Conservation (phyloP, 2,113 vertebrate genomes). For the Malurus alboscapulatus region DNA sequence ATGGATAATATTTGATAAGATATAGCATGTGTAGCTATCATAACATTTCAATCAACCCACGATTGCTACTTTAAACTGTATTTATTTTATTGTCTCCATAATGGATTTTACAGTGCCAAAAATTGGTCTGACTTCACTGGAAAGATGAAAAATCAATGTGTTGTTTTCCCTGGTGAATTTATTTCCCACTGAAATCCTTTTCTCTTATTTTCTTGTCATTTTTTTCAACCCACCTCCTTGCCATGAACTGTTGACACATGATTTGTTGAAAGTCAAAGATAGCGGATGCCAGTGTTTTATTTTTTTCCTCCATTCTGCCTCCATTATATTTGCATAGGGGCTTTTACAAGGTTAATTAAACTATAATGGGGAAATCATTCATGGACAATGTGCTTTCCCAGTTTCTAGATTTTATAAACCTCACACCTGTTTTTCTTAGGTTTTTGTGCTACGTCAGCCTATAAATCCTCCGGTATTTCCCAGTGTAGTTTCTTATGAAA, state of each 20-base stretch:
- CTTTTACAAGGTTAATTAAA: slow-evolving; percentile 76
- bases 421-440: slow-evolving; percentile 82
- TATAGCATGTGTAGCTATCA: slow-evolving; percentile 64
- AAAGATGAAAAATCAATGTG: slow-evolving; percentile 55
- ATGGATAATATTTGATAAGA: slow-evolving; percentile 77
- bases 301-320: slow-evolving; percentile 8
- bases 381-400: slow-evolving; percentile 66
- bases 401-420: slow-evolving; percentile 77
- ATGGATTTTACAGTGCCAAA: slow-evolving; percentile 73
- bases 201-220: slow-evolving; percentile 18
- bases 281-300: slow-evolving; percentile 41
- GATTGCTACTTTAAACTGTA: slow-evolving; percentile 71
- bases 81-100: slow-evolving; percentile 73
- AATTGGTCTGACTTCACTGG: slow-evolving; percentile 56
- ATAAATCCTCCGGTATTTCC: slow-evolving; percentile 79
- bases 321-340: slow-evolving; percentile 65
- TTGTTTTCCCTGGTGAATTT: slow-evolving; percentile 1
- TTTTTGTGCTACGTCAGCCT: slow-evolving; percentile 75
- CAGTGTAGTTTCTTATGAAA: slow-evolving; percentile 78
- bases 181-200: slow-evolving; percentile 8
- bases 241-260: slow-evolving; percentile 62
- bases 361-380: slow-evolving; percentile 66
- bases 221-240: not conserved
- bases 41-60: slow-evolving; percentile 69
- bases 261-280: slow-evolving; percentile 69